Evolutionary conservation across 2,797 vertebrate genomes (phyloP).

Genomic region (Discoglossus pictus): DNA sequence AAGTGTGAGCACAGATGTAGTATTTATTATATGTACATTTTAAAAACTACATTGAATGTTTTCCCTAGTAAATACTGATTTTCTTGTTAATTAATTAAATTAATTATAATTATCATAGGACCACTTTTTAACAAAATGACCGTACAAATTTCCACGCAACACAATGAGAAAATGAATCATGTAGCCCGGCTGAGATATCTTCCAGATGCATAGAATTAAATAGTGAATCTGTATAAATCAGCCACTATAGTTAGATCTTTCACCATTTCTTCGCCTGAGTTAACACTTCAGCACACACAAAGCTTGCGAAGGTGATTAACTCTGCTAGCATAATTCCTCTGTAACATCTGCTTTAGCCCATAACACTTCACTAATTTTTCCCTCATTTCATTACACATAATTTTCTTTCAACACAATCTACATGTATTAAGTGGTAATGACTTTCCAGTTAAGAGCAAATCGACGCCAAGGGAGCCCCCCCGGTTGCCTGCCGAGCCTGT

Average conservation of each 20-base stretch:
- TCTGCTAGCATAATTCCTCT: slow-evolving; percentile 91
- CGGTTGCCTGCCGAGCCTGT: slow-evolving; percentile 79
- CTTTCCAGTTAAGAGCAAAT: slow-evolving; percentile 96
- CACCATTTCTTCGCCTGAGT: slow-evolving; percentile 66
- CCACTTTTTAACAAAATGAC: no score
- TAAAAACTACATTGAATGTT: no score
- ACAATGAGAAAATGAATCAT: background rate
- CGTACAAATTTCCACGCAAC: no score
- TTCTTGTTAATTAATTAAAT: no score
- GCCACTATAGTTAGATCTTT: slow-evolving; percentile 64
- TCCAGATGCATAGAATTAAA: slow-evolving; percentile 47
- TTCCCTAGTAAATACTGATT: no score
- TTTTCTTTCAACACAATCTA: slow-evolving; percentile 94
- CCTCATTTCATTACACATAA: slow-evolving; percentile 90
- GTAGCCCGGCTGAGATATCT: slow-evolving; percentile 11
- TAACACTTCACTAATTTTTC: slow-evolving; percentile 95
- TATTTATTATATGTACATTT: no score
- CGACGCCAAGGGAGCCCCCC: slow-evolving; percentile 89
- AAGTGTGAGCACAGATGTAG: no score
- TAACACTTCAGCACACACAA: slow-evolving; percentile 83
- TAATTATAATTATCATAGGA: no score
- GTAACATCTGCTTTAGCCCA: slow-evolving; percentile 95
- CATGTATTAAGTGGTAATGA: slow-evolving; percentile 97
- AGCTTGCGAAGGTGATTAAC: slow-evolving; percentile 87
- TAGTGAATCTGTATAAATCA: slow-evolving; percentile 63